These are phyloP conservation scores for Acronicta aceris DNA, from an alignment of 2,888 invertebrate species.

Conservation along the genomic window DNA sequence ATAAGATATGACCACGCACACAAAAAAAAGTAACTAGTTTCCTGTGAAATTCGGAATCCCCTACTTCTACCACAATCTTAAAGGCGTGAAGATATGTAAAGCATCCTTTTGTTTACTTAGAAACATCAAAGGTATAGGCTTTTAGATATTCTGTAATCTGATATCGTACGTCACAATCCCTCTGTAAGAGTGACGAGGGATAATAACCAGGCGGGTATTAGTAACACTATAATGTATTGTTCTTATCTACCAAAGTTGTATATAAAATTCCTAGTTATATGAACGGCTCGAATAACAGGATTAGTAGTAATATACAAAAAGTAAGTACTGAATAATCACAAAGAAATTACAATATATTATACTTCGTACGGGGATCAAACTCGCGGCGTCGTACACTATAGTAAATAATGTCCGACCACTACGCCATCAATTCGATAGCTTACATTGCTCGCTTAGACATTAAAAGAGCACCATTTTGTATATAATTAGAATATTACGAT, in stretches of 20 bases:
- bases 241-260: slow-evolving; percentile 31
- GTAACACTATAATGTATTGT: slow-evolving; percentile 27
- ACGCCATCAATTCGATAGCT: too few species aligned
- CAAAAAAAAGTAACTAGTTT: slow-evolving; percentile 6
- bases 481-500: too few species aligned
- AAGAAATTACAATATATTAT: too few species aligned
- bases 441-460: too few species aligned
- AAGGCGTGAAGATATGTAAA: slow-evolving; percentile 40
- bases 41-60: slow-evolving; percentile 10
- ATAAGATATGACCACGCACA: neutral
- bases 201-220: slow-evolving; percentile 61
- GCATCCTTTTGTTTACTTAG: slow-evolving; percentile 53
- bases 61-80: slow-evolving; percentile 22
- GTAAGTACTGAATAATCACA: too few species aligned
- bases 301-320: too few species aligned
- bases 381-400: too few species aligned
- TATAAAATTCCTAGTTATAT: slow-evolving; percentile 19
- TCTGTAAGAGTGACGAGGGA: slow-evolving; percentile 67
- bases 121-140: slow-evolving; percentile 47
- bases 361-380: too few species aligned
- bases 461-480: too few species aligned
- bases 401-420: too few species aligned
- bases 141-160: slow-evolving; percentile 60
- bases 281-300: neutral
- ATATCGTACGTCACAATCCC: slow-evolving; percentile 63